Percentiles rank a stretch among this genome's conserved stretches.
Evolutionary conservation across 2,797 vertebrate species (phyloP).

Genomic region (Delichon dasypus): DNA sequence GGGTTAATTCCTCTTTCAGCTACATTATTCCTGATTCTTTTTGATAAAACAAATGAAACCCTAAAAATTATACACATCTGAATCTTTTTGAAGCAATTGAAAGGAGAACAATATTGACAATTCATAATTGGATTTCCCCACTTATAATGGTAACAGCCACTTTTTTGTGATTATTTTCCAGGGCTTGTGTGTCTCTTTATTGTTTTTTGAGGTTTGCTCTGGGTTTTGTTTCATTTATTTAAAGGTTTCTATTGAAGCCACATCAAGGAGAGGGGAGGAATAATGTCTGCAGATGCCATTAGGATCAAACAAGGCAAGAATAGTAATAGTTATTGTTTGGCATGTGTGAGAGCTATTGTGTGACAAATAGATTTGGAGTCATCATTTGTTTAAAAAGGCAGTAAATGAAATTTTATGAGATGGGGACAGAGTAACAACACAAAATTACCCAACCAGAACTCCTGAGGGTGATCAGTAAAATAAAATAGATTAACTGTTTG

Average conservation of each 20-base stretch:
- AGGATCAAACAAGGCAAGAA: conserved; percentile 56
- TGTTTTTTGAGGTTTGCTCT: conserved; percentile 33
- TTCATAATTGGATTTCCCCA: conserved; percentile 65
- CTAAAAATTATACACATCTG: conserved; percentile 52
- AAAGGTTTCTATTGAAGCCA: conserved; percentile 56
- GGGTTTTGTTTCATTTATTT: conserved; percentile 56
- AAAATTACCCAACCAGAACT: conserved; percentile 70
- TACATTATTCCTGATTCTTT: conserved; percentile 42
- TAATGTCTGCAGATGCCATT: conserved; percentile 56
- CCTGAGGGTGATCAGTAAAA: conserved; percentile 65
- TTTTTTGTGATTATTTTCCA: conserved; percentile 57
- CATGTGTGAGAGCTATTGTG: conserved; percentile 56
- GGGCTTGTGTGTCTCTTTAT: conserved; percentile 15
- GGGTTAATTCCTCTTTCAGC: neutral
- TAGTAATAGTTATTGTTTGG: conserved; percentile 57
- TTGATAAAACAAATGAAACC: conserved; percentile 39
- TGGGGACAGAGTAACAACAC: conserved; percentile 51
- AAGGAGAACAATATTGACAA: conserved; percentile 51
- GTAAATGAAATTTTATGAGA: conserved; percentile 72
- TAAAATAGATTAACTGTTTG: conserved; percentile 64
- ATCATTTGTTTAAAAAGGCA: conserved; percentile 75
- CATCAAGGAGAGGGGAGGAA: conserved; percentile 24
- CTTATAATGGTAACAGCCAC: conserved; percentile 20
- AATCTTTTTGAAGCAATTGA: conserved; percentile 49
- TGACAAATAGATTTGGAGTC: conserved; percentile 72